Evolutionary conservation across 1,140 invertebrate species (phyloP).

Genomic region (Octopus bimaculoides): DNA sequence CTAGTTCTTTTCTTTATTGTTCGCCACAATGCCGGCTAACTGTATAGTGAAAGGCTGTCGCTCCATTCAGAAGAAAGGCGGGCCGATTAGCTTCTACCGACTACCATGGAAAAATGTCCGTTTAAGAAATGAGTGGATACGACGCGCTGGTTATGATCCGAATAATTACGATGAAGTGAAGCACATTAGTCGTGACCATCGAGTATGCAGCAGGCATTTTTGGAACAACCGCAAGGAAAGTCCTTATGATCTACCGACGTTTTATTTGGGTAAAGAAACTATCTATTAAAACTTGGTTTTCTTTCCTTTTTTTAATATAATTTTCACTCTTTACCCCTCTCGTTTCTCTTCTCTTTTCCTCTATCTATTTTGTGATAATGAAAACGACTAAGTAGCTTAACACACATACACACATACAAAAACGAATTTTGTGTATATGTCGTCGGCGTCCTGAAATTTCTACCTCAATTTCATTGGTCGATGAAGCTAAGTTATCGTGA

Average conservation of each 20-base stretch:
- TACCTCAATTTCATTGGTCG: constrained; percentile 5
- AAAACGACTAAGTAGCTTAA: too few species aligned
- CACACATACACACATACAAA: too few species aligned
- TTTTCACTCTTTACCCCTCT: too few species aligned
- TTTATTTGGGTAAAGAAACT: constrained; percentile 1
- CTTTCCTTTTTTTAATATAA: too few species aligned
- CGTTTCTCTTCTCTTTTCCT: too few species aligned
- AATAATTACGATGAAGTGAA: neutral
- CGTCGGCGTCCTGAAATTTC: neutral
- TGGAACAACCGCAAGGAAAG: constrained; percentile 1
- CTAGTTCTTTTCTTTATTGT: neutral
- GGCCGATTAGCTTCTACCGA: constrained; percentile 9
- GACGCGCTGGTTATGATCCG: neutral
- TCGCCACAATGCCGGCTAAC: neutral
- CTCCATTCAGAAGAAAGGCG: constrained; percentile 7
- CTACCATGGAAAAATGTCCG: constrained; percentile 7
- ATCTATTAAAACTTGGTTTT: neutral
- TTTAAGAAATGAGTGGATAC: neutral
- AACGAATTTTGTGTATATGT: too few species aligned
- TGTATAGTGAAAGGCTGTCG: constrained; percentile 8
- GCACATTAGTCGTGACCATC: neutral
- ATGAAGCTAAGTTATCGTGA: neutral
- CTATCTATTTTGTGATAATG: too few species aligned
- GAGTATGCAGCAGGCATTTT: neutral
- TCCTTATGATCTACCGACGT: neutral